Conservation (phyloP, 2,797 vertebrate species). For the Limosa lapponica region DNA sequence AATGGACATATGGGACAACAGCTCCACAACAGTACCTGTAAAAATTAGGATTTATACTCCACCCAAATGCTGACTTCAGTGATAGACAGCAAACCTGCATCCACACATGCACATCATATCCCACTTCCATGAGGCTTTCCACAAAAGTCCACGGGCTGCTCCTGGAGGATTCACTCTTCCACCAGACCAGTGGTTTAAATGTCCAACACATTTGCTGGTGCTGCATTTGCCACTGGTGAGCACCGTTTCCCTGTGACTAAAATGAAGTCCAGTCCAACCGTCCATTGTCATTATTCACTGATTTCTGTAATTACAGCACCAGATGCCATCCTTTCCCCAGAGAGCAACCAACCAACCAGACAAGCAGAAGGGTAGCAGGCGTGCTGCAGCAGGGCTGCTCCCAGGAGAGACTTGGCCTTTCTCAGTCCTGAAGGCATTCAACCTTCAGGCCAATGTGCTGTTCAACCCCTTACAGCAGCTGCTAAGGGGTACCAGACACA, state of each 20-base stretch:
- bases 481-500: background rate
- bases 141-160: accelerated
- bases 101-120: background rate
- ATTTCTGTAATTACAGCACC: background rate
- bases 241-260: background rate
- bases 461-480: background rate
- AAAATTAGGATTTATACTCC: background rate
- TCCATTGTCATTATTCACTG: background rate
- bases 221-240: background rate
- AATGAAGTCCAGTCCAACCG: background rate
- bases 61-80: background rate
- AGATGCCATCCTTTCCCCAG: background rate
- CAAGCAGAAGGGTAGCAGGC: background rate
- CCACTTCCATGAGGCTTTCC: background rate
- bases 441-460: background rate
- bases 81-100: background rate
- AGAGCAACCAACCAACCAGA: background rate
- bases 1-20: background rate
- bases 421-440: background rate
- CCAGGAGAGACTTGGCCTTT: background rate
- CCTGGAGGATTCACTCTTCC: background rate
- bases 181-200: background rate
- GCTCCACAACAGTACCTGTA: background rate
- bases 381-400: background rate
- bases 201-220: background rate